Evolutionary conservation across 2,888 invertebrate genomes (phyloP).

Genomic region (Ophion costatus): DNA sequence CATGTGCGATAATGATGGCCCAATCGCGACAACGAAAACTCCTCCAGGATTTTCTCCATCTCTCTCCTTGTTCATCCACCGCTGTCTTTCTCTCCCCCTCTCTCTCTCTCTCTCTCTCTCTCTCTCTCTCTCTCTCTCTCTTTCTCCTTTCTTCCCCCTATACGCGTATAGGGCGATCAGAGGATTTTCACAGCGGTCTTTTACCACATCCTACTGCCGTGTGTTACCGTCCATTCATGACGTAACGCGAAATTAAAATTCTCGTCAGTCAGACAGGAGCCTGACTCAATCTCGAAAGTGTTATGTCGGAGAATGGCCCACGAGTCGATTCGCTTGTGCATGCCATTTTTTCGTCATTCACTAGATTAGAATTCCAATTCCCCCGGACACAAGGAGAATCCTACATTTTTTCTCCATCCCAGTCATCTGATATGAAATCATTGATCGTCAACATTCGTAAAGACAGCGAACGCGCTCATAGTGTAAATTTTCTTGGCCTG

Average conservation of each 20-base stretch:
- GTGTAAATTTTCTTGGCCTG: too few relatives aligned
- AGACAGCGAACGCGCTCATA: too few relatives aligned
- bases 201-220: constrained; percentile 26
- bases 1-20: constrained; percentile 53
- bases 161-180: constrained; percentile 29
- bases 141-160: neutral
- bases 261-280: constrained; percentile 55
- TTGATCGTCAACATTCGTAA: too few relatives aligned
- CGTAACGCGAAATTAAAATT: constrained; percentile 66
- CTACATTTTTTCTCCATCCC: neutral
- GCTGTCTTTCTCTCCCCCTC: too few relatives aligned
- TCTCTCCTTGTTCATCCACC: neutral
- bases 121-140: neutral
- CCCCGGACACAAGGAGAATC: neutral
- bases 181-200: constrained; percentile 19
- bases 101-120: too few relatives aligned
- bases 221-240: constrained; percentile 53
- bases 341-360: constrained; percentile 11
- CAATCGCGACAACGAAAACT: constrained; percentile 45
- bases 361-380: constrained; percentile 6
- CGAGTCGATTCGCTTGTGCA: constrained; percentile 27
- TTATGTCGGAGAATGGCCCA: constrained; percentile 56
- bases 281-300: constrained; percentile 67
- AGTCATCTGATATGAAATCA: too few relatives aligned
- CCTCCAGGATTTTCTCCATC: neutral